Base-by-base conservation (phyloP, 2,797 vertebrate genomes). In the Pelodytes ibericus region DNA sequence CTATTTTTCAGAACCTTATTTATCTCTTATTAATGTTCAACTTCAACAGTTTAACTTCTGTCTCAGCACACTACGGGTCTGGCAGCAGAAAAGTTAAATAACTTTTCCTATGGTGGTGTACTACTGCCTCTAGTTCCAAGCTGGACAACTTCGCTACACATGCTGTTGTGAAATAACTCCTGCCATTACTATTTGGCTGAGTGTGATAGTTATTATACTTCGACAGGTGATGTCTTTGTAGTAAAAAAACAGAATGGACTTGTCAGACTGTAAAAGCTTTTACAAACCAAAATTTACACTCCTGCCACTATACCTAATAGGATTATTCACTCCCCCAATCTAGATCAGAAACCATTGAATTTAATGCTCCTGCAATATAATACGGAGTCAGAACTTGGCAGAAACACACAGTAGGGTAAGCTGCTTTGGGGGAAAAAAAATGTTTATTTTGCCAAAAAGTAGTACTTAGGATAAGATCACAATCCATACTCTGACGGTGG, bases 351-450 rank as follows among this genome's bases (percentile, higher is more conserved):
- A 18, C 25, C 63, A 49, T 6, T 66, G 13, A 27, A 2, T 66
- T 26, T 18, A 51, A 30, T 30, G 1, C 47, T 29, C 66, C n/a
- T 47, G 39, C 30, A 68, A 49, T 53, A 4, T 25, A 56, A 56
- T 31, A 56, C 27, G 13, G 26, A 67, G 47, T 49, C 15, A 51
- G n/a, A 27, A 53, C 11, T 10, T 68, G 49, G 13, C 22, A 24
- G 51, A 13, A 57, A 67, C 66, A 77, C 5, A 4, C n/a, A n/a
- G n/a, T n/a, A n/a, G n/a, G n/a, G n/a, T 16, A 60, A 71, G 56
- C 51, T 47, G 63, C 8, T 53, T 24, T 31, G 25, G 64, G 66
- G 49, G 63, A 25, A 60, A 58, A 66, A 18, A 22, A 49, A 26
- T 61, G 11, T 25, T 25, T 18, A 18, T 27, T 58, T 26, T 47